Base-by-base conservation (phyloP, 2,113 vertebrate species). In the Gorilla gorilla region DNA sequence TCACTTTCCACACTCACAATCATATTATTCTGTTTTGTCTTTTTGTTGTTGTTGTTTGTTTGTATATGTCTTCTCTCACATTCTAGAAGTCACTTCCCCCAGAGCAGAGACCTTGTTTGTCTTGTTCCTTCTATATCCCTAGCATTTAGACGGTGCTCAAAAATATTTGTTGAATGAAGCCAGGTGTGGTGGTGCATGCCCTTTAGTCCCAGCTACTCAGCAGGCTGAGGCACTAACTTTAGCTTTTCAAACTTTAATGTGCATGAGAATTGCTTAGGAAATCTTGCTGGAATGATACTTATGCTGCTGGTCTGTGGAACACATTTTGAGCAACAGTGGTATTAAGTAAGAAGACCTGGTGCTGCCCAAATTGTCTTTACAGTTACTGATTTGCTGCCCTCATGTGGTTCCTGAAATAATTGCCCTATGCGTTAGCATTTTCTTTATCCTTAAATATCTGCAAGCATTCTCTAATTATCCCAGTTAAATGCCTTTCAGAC, bases 381-480 rank as follows among this genome's bases (percentile, higher is more conserved):
- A 86, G 72, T 93, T 86, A 66, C 96, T 95, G 59, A 94, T 72
- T 82, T 0, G 3, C 91, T 97, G 96, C 93, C 96, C 96, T 97
- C 97, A 93, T 81, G 96, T 94, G 96, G 96, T 32, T 57, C 0
- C 48, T 93, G 48, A 30, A 83, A 85, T 81, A 97, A 97, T 50
- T 96, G 75, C 93, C 95, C 90, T 82, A 32, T 66, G 48, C 17
- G 8, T 2, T 68, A 23, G 12, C 27, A 9, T 80, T 83, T 68
- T 79, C 81, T 84, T 91, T 32, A 50, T 88, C 82, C 55, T 68
- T 52, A 8, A 73, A 72, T 25, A 59, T 66, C n/a, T n/a, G 27
- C 40, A 45, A 5, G 70, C 1, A 6, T 55, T 73, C 22, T 95
- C 64, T 91, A 87, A 45, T 66, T 48, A 66, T 18, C 2, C 59